Base-by-base conservation (phyloP, 1,140 invertebrate species). In the Physella acuta region DNA sequence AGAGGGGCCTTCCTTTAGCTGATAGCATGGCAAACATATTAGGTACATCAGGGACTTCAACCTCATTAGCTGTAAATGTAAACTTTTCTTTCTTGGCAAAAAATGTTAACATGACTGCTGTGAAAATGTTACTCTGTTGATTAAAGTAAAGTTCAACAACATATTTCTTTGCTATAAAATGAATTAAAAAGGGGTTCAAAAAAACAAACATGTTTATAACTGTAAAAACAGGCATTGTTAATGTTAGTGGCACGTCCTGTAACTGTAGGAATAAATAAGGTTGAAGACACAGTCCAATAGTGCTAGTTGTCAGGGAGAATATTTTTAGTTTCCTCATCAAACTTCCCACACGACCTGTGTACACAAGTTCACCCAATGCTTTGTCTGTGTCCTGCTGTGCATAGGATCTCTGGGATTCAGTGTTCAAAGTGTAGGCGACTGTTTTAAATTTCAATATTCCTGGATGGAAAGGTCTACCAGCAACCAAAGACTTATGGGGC, bases 101-200 rank as follows among this genome's bases (percentile, higher is more conserved):
- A 37, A 83, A 80, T 11, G 69, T 72, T 44, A 64, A 73, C 28
- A 74, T 73, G 2, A 71, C 55, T 16, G 80, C 73, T 5, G 78
- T 82, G 71, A 82, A 83, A 2, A 61, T 39, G 4, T 73, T 72
- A 24, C 68, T 78, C 1, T 74, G 68, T 39, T 56, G 79, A 82
- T 93, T 87, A 77, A 93, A 94, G 69, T 90, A 86, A 2, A 97
- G 84, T 70, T 90, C 85, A 0, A 89, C 91, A 0, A 95, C 90
- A 88, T 97, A 97, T 84, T 92, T 93, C 77, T 91, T 94, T 2
- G 92, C 91, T 20, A 96, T 85, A 4, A 89, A 85, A 86, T 97
- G 92, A 69, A 97, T 85, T 31, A 96, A 78, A 26, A 94, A 53
- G 0, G 95, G 94, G 4, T 93, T 95, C 0, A 90, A 85, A 76